Evolutionary conservation across 2,113 vertebrate species (phyloP).

Genomic region (Bungarus multicinctus): DNA sequence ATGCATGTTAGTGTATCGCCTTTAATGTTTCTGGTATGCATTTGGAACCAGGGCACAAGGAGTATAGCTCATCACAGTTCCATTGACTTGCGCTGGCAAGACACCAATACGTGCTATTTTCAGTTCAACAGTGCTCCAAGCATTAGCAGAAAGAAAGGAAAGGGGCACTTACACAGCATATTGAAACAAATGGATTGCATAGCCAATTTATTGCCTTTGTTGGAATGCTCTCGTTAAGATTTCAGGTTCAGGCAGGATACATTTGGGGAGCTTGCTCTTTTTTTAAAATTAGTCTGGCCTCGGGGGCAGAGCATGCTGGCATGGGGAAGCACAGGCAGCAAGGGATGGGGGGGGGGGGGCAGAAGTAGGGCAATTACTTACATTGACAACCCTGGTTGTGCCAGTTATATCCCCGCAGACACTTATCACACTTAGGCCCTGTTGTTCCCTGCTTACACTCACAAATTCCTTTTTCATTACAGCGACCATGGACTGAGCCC

Average conservation of each 20-base stretch:
- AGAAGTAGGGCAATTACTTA: conserved; percentile 83
- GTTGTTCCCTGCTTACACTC: conserved; percentile 96
- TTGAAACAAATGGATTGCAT: conserved; percentile 17
- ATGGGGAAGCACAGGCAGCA: conserved; percentile 67
- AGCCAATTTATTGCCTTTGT: conserved; percentile 41
- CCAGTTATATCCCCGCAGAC: conserved; percentile 97
- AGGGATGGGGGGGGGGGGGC: conserved; percentile 32
- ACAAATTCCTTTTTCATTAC: conserved; percentile 99
- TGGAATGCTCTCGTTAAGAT: neutral
- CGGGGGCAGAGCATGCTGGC: conserved; percentile 58
- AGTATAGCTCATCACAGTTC: neutral
- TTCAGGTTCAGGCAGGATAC: neutral
- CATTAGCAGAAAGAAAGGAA: conserved; percentile 20
- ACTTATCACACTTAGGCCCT: conserved; percentile 95
- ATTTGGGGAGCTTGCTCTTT: conserved; percentile 40
- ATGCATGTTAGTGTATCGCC: conserved; percentile 38
- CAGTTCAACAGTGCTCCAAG: conserved; percentile 27
- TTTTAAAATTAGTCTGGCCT: conserved; percentile 41
- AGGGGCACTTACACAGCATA: neutral
- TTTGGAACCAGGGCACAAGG: conserved; percentile 7
- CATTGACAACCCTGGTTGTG: conserved; percentile 94
- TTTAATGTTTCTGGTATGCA: conserved; percentile 36
- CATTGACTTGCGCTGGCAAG: conserved; percentile 26
- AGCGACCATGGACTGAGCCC: conserved; percentile 95
- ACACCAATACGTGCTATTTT: conserved; percentile 34